Conservation (phyloP, 2,888 invertebrate species). For the Meiosimyza decipiens region DNA sequence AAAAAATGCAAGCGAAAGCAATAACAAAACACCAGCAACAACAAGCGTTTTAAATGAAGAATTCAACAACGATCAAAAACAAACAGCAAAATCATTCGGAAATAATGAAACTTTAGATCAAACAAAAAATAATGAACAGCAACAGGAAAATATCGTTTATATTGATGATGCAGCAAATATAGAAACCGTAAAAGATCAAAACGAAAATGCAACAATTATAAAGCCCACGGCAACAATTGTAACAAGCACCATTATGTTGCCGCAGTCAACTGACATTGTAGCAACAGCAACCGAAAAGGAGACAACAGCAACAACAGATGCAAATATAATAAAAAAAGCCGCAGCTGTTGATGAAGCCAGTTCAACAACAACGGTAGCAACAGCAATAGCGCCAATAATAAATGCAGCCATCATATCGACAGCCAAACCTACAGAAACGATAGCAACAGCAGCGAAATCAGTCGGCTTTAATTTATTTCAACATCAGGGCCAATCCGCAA, state of each 20-base stretch:
- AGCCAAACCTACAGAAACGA: constrained; percentile 38
- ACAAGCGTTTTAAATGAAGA: constrained; percentile 39
- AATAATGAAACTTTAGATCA: constrained; percentile 17
- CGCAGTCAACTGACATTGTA: constrained; percentile 40
- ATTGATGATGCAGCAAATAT: not conserved
- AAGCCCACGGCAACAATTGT: constrained; percentile 36
- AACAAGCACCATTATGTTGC: constrained; percentile 38
- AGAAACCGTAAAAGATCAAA: constrained; percentile 36
- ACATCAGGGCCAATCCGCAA: constrained; percentile 13
- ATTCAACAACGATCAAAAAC: constrained; percentile 51
- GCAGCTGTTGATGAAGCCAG: constrained; percentile 16
- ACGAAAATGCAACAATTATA: constrained; percentile 48
- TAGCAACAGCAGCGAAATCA: constrained; percentile 42
- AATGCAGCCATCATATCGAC: constrained; percentile 44
- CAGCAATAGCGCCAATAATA: constrained; percentile 37
- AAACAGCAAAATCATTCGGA: constrained; percentile 20
- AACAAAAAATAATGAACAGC: constrained; percentile 17
- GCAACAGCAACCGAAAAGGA: constrained; percentile 35
- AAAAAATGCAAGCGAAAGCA: constrained; percentile 49
- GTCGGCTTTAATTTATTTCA: constrained; percentile 25
- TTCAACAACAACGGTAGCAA: constrained; percentile 40
- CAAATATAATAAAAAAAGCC: constrained; percentile 34
- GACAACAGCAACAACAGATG: constrained; percentile 31
- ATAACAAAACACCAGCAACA: constrained; percentile 37
- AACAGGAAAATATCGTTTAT: constrained; percentile 2